Conservation (phyloP, 2,113 vertebrate species). For the Bufo bufo region DNA sequence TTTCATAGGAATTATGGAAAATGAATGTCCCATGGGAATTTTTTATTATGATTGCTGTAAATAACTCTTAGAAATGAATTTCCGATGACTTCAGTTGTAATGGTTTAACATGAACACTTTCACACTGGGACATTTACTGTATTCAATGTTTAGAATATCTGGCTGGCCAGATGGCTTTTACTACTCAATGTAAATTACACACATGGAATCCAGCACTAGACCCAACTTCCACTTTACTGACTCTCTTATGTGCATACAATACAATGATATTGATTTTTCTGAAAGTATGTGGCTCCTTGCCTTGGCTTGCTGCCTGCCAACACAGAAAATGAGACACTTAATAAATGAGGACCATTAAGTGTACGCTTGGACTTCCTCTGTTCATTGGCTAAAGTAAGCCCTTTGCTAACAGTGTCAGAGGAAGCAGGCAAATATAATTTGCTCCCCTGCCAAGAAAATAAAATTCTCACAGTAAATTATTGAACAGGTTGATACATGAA, state of each 20-base stretch:
- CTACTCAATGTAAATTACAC: slow-evolving; percentile 16
- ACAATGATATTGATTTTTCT: slow-evolving; percentile 39
- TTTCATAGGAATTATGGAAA: too few species aligned
- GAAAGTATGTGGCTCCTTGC: slow-evolving; percentile 28
- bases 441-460: background rate
- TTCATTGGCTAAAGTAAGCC: background rate
- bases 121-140: slow-evolving; percentile 16
- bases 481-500: background rate
- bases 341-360: slow-evolving; percentile 24
- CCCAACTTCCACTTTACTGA: slow-evolving; percentile 1
- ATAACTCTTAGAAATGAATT: background rate
- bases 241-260: slow-evolving; percentile 29
- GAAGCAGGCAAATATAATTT: background rate
- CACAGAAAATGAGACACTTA: slow-evolving; percentile 25
- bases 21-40: background rate
- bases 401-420: background rate
- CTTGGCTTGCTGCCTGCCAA: slow-evolving; percentile 24
- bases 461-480: background rate
- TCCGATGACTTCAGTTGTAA: background rate
- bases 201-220: slow-evolving; percentile 7
- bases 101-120: background rate
- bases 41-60: background rate
- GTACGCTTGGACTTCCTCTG: slow-evolving; percentile 13
- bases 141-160: background rate
- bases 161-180: slow-evolving; percentile 13